Evolutionary conservation across 2,113 vertebrate genomes (phyloP), one percentile per base, ranked within the genome.

Genomic region (Columba janthina): DNA sequence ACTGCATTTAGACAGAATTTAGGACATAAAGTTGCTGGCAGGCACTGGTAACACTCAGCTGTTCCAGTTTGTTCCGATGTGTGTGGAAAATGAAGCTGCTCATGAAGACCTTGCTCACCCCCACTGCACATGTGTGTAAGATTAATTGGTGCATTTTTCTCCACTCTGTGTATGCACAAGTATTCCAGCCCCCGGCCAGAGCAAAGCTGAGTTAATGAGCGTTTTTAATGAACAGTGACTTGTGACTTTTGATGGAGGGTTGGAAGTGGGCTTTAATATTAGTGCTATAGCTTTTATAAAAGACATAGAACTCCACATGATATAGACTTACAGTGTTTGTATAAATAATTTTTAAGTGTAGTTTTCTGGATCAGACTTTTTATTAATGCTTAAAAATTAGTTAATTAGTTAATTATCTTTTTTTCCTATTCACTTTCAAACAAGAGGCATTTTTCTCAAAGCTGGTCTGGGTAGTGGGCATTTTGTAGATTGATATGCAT

Each of bases 151-250:
- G 90, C 66, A 3, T 92, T 95, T 94, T 85, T 87, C 60, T 81
- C n/a, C 51, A 2, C 36, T 8, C 80, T 60, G 79, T 61, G 46
- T 70, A 82, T 90, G 92, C 96, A 92, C 76, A 61, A 92, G 85
- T 13, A 72, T 61, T 64, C 53, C 71, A 74, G 93, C 94, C 95
- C 79, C 72, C 84, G 85, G 92, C 92, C 96, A 76, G 60, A 78
- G 94, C 76, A 84, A 65, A 73, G 86, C 92, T 61, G 90, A 93
- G 70, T 89, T 96, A 96, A 96, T 96, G 93, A 96, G 93, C 86
- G 36, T 96, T 95, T 89, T 90, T 96, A 96, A 96, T 94, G 92
- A 96, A 94, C 66, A 22, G 42, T 88, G 88, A 94, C 95, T 96
- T 95, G 91, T 91, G 95, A 85, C 81, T 96, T 92, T 57, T 67